Percentiles rank a stretch among this genome's conserved stretches.
phyloP scores from a whole-genome alignment of 2,888 invertebrate species.

The Hydraecia micacea region DNA sequence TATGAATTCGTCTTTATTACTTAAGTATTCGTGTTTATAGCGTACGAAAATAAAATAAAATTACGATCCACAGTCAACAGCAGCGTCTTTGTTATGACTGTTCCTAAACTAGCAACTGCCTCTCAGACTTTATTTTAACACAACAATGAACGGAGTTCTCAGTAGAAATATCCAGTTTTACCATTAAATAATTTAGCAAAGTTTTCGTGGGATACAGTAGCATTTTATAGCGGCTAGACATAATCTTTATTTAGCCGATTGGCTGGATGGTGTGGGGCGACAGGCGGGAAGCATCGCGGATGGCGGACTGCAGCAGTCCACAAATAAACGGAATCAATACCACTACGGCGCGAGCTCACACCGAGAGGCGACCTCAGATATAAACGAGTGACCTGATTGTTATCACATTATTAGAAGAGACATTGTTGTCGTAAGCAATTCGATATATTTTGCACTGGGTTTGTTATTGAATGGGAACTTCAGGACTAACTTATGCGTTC shows the following conservation, averaged over 20 bases:
- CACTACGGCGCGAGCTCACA: conserved; percentile 66
- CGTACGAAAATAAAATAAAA: conserved; percentile 40
- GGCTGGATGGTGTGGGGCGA: conserved; percentile 62
- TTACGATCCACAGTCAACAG: conserved; percentile 31
- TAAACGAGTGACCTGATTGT: conserved; percentile 58
- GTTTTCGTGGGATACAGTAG: conserved; percentile 30
- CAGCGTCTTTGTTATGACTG: conserved; percentile 16
- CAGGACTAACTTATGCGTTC: neutral
- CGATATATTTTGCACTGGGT: neutral
- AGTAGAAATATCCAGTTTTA: conserved; percentile 30
- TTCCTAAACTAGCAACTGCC: conserved; percentile 34
- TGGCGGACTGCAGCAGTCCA: conserved; percentile 75
- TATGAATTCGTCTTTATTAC: conserved; percentile 50
- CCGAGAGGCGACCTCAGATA: conserved; percentile 66
- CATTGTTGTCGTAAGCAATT: conserved; percentile 9
- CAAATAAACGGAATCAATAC: conserved; percentile 86
- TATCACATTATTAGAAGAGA: conserved; percentile 45
- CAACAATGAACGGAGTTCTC: conserved; percentile 33
- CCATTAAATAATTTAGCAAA: conserved; percentile 46
- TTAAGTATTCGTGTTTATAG: conserved; percentile 48
- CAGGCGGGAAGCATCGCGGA: conserved; percentile 64
- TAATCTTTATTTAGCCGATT: conserved; percentile 70
- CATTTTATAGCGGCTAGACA: conserved; percentile 42
- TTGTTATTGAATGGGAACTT: neutral
- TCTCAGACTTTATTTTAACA: conserved; percentile 28